Evolutionary conservation across 2,797 vertebrate species (phyloP), one percentile per base, ranked within the genome.

Genomic region (Propithecus deckenii): DNA sequence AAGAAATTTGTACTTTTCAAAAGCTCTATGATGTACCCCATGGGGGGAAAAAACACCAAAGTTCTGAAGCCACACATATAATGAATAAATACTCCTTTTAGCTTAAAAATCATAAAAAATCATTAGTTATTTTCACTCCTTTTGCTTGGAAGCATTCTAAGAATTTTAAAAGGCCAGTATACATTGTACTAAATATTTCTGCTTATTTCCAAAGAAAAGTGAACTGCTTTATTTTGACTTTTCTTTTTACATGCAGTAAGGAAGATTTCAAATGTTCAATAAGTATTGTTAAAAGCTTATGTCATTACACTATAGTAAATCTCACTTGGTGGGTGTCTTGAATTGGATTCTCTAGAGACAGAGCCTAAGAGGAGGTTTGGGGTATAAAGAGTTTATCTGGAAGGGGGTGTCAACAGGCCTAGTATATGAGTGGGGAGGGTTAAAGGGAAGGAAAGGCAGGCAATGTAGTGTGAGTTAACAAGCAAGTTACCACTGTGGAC

Each of bases 1-100:
- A 97, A 97, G 95, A 97, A 93, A 96, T 92, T 88, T 96, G 57
- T 96, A 57, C 80, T 86, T 97, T 93, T 96, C 80, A 87, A 94
- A 95, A 78, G 48, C 72, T 87, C 55, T 88, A 89, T 91, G 41
- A 95, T 92, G 74, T 86, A 65, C 67, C 25, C 46, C 25, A 61
- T 14, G 59, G 69, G 9, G 11, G 4, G 4, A 72, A 30, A n/a
- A 92, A 71, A 28, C 25, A 59, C 57, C 57, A 83, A 87, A 59
- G 18, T 91, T 72, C 8, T 18, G 12, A 89, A 93, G 43, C 63
- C 43, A 83, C 41, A 55, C 38, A 67, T 63, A 69, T 63, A 96
- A 87, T 22, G 32, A 94, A 83, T 84, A 95, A 97, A 93, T 76
- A 69, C 7, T 87, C 28, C 35, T 93, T 93, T 92, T 67, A 59